Evolutionary conservation across 2,113 vertebrate species (phyloP).

Genomic region (Baryphthengus martii): DNA sequence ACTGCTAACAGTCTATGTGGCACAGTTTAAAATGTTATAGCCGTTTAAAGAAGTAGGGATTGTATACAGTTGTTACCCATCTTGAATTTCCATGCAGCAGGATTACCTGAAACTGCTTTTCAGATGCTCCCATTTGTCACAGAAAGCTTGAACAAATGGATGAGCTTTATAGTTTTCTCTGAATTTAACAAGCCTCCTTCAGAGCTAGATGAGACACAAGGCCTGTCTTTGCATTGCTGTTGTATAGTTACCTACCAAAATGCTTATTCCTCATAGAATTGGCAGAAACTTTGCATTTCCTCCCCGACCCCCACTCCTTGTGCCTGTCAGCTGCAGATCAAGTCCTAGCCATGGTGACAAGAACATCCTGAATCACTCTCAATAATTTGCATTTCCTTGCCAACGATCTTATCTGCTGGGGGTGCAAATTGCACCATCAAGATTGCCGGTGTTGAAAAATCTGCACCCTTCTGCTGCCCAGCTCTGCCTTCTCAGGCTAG

Average conservation of each 20-base stretch:
- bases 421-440: background rate
- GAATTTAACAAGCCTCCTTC: background rate
- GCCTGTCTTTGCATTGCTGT: background rate
- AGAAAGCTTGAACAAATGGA: background rate
- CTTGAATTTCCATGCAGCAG: background rate
- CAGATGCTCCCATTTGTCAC: background rate
- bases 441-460: background rate
- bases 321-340: background rate
- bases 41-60: background rate
- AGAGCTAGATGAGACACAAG: background rate
- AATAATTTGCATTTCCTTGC: conserved; percentile 14
- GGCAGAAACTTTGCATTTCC: background rate
- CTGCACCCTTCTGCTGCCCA: background rate
- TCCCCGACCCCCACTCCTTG: fast-evolving
- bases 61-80: background rate
- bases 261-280: background rate
- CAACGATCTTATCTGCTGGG: conserved; percentile 20
- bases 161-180: background rate
- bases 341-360: background rate
- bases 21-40: background rate
- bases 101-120: background rate
- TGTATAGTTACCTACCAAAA: background rate
- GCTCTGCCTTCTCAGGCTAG: background rate
- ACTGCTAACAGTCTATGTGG: background rate
- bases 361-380: background rate